A percentile compares a stretch with the other conserved stretches of the same genome.
Evolutionary conservation across 53 echinoderm and acorn worm genomes (phyloP).

Genomic region (Apostichopus leukothele): DNA sequence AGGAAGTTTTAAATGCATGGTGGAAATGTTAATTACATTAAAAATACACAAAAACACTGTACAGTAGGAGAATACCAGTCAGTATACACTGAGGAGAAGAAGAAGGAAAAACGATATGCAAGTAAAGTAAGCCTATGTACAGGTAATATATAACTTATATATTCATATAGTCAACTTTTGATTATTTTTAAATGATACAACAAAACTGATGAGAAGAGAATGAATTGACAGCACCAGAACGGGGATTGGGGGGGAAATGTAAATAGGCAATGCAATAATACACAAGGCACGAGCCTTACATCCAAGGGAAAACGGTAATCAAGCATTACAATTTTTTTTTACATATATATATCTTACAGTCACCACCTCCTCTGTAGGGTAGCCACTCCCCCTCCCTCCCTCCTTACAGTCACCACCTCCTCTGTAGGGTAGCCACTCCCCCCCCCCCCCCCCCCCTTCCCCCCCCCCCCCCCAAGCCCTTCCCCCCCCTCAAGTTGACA

Average conservation of each 20-base stretch:
- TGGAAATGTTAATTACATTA: background rate
- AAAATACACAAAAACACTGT: background rate
- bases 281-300: background rate
- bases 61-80: background rate
- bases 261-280: background rate
- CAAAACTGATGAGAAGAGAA: background rate
- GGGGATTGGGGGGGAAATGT: background rate
- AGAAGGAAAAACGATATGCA: background rate
- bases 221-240: constrained; percentile 3
- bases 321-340: too few relatives aligned
- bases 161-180: constrained; percentile 26
- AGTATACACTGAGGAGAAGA: background rate
- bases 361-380: too few relatives aligned
- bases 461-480: too few relatives aligned
- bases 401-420: too few relatives aligned
- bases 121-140: constrained; percentile 10
- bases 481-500: too few relatives aligned
- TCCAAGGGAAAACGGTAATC: background rate
- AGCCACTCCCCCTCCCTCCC: too few relatives aligned
- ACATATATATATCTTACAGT: too few relatives aligned
- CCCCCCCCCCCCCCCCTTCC: too few relatives aligned
- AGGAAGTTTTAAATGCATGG: background rate
- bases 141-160: constrained; percentile 32
- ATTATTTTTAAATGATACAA: background rate
- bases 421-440: too few relatives aligned